phyloP scores from a whole-genome alignment of 2,888 invertebrate genomes.

The Fabriciana adippe region DNA sequence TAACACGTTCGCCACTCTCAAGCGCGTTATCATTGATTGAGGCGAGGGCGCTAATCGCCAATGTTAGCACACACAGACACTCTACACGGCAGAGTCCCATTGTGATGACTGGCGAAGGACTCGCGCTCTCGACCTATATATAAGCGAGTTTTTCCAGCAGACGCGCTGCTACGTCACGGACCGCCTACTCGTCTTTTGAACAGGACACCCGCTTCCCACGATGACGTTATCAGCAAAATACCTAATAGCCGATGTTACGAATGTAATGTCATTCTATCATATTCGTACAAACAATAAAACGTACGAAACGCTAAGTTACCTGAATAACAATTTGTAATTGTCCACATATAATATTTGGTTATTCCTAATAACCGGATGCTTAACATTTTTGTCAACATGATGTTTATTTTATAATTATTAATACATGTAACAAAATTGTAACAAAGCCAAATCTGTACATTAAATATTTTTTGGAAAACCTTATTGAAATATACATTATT shows the following conservation, averaged over 20 bases:
- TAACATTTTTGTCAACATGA: conserved; percentile 44
- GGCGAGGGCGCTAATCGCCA: conserved; percentile 55
- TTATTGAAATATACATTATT: no score
- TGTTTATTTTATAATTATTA: conserved; percentile 6
- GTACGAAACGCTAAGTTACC: conserved; percentile 33
- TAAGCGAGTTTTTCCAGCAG: conserved; percentile 64
- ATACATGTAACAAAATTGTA: no score
- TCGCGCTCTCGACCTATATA: conserved; percentile 70
- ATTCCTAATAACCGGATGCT: conserved; percentile 70
- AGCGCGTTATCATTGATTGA: conserved; percentile 64
- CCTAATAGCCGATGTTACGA: conserved; percentile 21
- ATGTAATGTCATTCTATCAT: conserved; percentile 27
- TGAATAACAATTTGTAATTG: conserved; percentile 58
- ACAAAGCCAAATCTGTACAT: no score
- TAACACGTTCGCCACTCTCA: conserved; percentile 62
- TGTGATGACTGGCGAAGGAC: conserved; percentile 71
- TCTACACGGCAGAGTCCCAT: conserved; percentile 68
- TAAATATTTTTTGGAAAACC: no score
- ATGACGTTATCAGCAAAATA: conserved; percentile 53
- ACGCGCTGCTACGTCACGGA: conserved; percentile 58
- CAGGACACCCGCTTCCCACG: conserved; percentile 58
- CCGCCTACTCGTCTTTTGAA: conserved; percentile 39
- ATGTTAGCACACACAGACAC: conserved; percentile 54
- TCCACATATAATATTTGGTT: conserved; percentile 63
- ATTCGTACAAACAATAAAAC: conserved; percentile 1